Evolutionary conservation across 2,888 invertebrate genomes (phyloP), one percentile per base, ranked within the genome.

Genomic region (Metellina segmentata): DNA sequence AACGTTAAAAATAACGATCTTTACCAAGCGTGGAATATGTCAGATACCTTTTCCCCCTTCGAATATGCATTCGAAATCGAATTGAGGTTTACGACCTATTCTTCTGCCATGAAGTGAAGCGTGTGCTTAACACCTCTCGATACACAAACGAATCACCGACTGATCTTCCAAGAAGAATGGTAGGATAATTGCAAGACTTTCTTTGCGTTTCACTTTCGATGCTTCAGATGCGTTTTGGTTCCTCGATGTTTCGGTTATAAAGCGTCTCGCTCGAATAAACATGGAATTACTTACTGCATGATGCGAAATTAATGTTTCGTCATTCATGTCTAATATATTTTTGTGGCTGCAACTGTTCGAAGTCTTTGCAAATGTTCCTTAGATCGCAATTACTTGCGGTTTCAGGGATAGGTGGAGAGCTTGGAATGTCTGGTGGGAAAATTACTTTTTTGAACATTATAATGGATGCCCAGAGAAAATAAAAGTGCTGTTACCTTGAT

Each of bases 1-100:
- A 52, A 85, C 71, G 61, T n/a, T 85, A 75, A 61, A 49, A 53
- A 85, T 85, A 74, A 11, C 83, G 74, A 34, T 48, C 48, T 53
- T 52, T 51, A 7, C 69, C 71, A 82, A 49, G 72, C 82, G 72
- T 82, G 82, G 82, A 82, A 52, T 72, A 85, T 72, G 75, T 61
- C 53, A 53, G 75, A 85, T 75, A 19, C 20, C 72, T 82, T 72
- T 71, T 72, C 13, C 71, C 71, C 20, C 11, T 61, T 16, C 34
- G 79, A 79, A 49, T 48, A 79, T 72, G 11, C 61, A 85, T 20
- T 85, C 34, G 72, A 52, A 82, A 72, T 52, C 71, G 52, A 53
- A 85, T 85, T 61, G 85, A 85, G 85, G 85, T 85, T 85, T 85
- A 85, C 53, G 85, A 85, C 74, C 85, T 85, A 85, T 75, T 85